Percentiles rank a stretch among this genome's conserved stretches.
Evolutionary conservation across 2,888 invertebrate species (phyloP).

Genomic region (Drosophila buzzatii): DNA sequence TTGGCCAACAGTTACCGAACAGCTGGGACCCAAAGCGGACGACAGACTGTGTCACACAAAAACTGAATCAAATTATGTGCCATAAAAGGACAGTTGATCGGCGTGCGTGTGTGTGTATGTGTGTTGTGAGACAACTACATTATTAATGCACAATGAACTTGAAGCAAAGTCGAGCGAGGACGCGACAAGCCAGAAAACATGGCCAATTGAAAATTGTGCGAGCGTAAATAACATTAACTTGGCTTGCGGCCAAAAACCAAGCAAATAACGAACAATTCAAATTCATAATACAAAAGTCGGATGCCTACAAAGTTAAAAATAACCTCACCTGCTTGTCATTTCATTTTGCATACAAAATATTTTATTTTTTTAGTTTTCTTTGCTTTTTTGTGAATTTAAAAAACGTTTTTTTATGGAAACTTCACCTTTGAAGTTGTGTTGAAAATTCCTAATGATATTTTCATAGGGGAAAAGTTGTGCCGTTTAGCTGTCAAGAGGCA

Average conservation of each 20-base stretch:
- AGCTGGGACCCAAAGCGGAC: slow-evolving; percentile 25
- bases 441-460: slow-evolving; percentile 74
- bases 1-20: slow-evolving; percentile 41
- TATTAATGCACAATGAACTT: slow-evolving; percentile 79
- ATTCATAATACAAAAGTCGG: slow-evolving; percentile 25
- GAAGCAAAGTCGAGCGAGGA: slow-evolving; percentile 45
- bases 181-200: slow-evolving; percentile 70
- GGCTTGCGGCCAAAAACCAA: slow-evolving; percentile 12
- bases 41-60: slow-evolving; percentile 39
- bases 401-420: slow-evolving; percentile 58
- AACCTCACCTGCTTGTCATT: slow-evolving; percentile 49
- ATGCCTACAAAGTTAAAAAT: slow-evolving; percentile 34
- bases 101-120: slow-evolving; percentile 1
- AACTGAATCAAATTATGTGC: slow-evolving; percentile 54
- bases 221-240: slow-evolving; percentile 65
- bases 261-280: slow-evolving; percentile 20
- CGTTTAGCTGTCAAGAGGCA: slow-evolving; percentile 19
- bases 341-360: slow-evolving; percentile 67
- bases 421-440: slow-evolving; percentile 70
- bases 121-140: slow-evolving; percentile 62
- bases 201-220: slow-evolving; percentile 56
- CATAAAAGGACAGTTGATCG: slow-evolving; percentile 9
- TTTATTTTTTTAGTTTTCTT: slow-evolving; percentile 19
- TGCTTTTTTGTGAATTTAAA: slow-evolving; percentile 44
- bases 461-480: slow-evolving; percentile 64